A percentile compares a stretch with the other conserved stretches of the same genome.
These are phyloP conservation scores for Pseudonaja textilis DNA, from an alignment of 2,113 vertebrate genomes.

Conservation along the genomic window DNA sequence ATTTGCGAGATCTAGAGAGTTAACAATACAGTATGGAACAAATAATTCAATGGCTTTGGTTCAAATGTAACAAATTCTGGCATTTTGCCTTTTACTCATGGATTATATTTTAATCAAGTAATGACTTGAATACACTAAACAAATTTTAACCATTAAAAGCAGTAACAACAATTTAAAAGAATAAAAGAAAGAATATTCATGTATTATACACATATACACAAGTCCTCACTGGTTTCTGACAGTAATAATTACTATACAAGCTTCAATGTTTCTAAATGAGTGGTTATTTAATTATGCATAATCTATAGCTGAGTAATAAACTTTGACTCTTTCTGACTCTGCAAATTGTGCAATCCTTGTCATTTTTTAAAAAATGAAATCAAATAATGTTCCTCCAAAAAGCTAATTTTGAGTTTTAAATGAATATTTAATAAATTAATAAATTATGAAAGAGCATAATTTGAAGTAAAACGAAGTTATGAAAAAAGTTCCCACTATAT, in stretches of 20 bases:
- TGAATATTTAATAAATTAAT: neutral
- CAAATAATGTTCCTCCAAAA: neutral
- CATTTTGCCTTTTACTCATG: neutral
- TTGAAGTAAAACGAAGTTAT: neutral
- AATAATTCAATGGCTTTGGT: slow-evolving; percentile 6
- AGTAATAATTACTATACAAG: slow-evolving; percentile 16
- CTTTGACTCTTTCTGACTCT: slow-evolving; percentile 23
- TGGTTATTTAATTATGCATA: slow-evolving; percentile 8
- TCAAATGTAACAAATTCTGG: slow-evolving; percentile 13
- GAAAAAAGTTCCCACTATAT: neutral
- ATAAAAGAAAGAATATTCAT: neutral
- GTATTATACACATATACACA: neutral
- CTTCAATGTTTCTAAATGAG: slow-evolving; percentile 9
- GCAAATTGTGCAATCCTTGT: neutral
- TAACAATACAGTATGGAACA: slow-evolving; percentile 21
- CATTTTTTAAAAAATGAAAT: neutral
- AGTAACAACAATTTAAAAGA: neutral
- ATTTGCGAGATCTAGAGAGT: neutral
- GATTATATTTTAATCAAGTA: neutral
- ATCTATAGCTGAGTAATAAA: neutral
- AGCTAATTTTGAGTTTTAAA: neutral
- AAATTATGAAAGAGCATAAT: neutral
- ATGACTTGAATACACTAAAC: neutral
- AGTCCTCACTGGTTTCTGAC: neutral
- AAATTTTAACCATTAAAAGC: neutral